These are phyloP conservation scores for Paralinhomoeus sp. DNA, from an alignment of 2,888 invertebrate species.

Conservation along the genomic window DNA sequence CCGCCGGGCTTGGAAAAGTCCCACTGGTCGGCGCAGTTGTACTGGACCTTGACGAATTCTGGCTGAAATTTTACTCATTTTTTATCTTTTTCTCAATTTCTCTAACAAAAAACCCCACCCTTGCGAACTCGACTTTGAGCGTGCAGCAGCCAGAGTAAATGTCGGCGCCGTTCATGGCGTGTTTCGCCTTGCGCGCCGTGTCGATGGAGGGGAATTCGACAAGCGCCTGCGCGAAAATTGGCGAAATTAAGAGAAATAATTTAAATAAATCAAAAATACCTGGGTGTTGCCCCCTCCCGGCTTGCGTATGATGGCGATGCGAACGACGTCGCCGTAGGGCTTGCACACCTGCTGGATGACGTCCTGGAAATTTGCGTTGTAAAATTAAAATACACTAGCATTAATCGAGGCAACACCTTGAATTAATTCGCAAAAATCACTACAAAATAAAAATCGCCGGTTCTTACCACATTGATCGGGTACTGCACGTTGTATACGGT, in stretches of 20 bases:
- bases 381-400: slow-evolving; percentile 3
- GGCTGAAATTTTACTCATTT: slow-evolving; percentile 10
- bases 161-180: slow-evolving; percentile 85
- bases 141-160: slow-evolving; percentile 99
- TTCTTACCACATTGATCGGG: slow-evolving; percentile 96
- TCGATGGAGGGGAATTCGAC: slow-evolving; percentile 64
- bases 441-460: slow-evolving; percentile 2
- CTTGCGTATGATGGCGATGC: slow-evolving; percentile 59
- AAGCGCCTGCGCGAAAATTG: slow-evolving; percentile 13
- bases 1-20: slow-evolving; percentile 12
- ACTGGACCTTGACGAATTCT: slow-evolving; percentile 15
- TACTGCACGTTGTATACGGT: slow-evolving; percentile 94
- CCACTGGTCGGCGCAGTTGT: slow-evolving; percentile 18
- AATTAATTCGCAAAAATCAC: background rate
- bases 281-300: no score
- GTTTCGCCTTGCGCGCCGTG: slow-evolving; percentile 65
- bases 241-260: background rate
- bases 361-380: slow-evolving; percentile 44
- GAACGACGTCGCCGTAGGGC: slow-evolving; percentile 74
- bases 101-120: slow-evolving; percentile 41
- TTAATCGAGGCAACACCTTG: background rate
- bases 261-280: slow-evolving; percentile 6
- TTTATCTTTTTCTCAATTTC: background rate
- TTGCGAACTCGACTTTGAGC: slow-evolving; percentile 91
- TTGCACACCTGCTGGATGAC: slow-evolving; percentile 90